Percentiles rank a stretch among this genome's conserved stretches.
phyloP scores from a whole-genome alignment of 2,888 invertebrate genomes.

The Dicroscelio sp. region DNA sequence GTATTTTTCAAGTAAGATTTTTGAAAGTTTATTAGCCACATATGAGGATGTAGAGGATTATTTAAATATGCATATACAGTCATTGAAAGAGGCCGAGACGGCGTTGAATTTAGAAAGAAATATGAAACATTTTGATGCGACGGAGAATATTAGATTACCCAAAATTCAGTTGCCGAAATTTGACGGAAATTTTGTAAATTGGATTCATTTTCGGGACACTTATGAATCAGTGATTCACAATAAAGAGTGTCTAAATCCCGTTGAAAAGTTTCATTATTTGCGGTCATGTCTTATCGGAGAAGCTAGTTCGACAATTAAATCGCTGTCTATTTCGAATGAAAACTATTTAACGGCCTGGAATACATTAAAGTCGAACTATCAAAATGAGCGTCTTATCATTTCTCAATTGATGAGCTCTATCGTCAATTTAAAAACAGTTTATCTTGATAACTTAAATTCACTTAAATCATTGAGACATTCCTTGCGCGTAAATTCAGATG shows the following conservation, averaged over 20 bases:
- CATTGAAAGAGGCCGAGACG: no score
- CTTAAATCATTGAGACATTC: background rate
- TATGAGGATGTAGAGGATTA: background rate
- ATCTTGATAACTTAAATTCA: background rate
- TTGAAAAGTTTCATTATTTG: conserved; percentile 58
- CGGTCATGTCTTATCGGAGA: background rate
- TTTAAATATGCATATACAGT: background rate
- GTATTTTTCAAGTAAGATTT: background rate
- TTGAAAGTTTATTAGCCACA: background rate
- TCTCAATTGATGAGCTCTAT: no score
- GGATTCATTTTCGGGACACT: no score
- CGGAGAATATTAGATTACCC: no score
- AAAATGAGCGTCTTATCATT: no score
- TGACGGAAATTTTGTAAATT: background rate
- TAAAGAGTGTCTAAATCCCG: background rate
- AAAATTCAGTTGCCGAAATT: no score
- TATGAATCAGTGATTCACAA: background rate
- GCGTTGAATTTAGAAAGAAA: no score
- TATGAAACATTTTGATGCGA: no score
- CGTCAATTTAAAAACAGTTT: background rate
- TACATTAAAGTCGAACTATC: background rate
- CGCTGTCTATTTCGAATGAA: background rate
- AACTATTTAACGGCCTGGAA: conserved; percentile 15
- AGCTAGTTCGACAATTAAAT: conserved; percentile 1
- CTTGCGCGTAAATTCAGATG: background rate